Conservation (phyloP, 2,888 invertebrate genomes). For the Apamea crenata region DNA sequence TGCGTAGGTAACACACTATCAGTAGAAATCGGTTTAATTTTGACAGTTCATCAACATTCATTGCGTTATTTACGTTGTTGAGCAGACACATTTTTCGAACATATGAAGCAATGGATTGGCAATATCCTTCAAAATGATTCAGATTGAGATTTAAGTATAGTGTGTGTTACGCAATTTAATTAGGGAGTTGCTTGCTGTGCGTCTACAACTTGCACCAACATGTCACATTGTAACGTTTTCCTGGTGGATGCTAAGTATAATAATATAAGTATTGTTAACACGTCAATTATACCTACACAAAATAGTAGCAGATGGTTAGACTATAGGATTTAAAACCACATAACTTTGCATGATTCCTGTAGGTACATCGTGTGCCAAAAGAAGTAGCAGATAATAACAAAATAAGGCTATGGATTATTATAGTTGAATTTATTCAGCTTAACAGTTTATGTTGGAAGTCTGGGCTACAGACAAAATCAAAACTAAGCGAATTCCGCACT, state of each 20-base stretch:
- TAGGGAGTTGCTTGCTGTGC: not conserved
- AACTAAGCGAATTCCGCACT: constrained; percentile 28
- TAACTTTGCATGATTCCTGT: not conserved
- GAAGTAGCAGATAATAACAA: not conserved
- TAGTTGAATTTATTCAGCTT: not conserved
- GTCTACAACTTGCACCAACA: not conserved
- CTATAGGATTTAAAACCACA: not conserved
- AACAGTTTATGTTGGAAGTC: not conserved
- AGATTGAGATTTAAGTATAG: no score
- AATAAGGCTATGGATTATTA: no score
- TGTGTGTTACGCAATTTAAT: no score
- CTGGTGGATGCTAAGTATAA: not conserved
- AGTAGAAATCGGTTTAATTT: no score
- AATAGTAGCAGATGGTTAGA: not conserved
- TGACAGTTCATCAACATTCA: no score
- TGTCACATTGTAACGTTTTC: not conserved
- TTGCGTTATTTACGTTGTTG: no score
- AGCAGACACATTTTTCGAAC: no score
- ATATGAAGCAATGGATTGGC: no score
- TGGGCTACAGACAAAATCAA: constrained; percentile 1
- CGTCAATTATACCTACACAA: not conserved
- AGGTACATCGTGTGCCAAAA: not conserved
- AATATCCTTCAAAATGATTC: no score
- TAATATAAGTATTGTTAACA: not conserved
- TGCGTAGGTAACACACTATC: no score